These are phyloP conservation scores for Epinotia demarniana DNA, from an alignment of 2,888 invertebrate species.

Conservation along the genomic window DNA sequence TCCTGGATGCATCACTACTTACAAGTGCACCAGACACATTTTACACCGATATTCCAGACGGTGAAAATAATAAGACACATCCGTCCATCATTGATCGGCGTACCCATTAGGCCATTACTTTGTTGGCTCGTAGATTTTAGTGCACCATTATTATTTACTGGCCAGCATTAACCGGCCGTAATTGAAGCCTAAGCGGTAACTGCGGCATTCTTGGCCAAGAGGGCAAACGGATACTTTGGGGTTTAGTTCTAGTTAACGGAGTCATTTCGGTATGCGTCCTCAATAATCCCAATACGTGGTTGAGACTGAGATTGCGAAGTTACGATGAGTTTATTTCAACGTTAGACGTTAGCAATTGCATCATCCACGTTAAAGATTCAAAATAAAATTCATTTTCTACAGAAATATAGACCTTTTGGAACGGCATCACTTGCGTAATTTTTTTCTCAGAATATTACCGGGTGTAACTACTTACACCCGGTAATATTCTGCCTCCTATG, in stretches of 20 bases:
- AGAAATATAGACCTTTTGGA: not conserved
- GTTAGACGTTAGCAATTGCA: not conserved
- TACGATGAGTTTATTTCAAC: not conserved
- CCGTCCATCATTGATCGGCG: not conserved
- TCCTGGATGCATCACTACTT: not conserved
- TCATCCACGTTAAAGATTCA: not conserved
- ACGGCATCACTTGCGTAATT: not conserved
- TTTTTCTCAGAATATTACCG: no score
- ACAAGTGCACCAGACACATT: not conserved
- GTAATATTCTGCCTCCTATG: no score
- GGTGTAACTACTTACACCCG: no score
- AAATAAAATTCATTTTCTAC: not conserved
- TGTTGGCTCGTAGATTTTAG: conserved; percentile 29
- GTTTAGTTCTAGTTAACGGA: conserved; percentile 21
- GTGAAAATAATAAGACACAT: not conserved
- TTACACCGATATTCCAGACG: not conserved
- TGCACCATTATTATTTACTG: conserved; percentile 26
- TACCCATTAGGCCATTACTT: conserved; percentile 3
- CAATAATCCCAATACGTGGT: conserved; percentile 4
- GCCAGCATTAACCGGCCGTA: conserved; percentile 19
- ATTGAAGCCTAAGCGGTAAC: conserved; percentile 27
- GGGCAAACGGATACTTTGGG: conserved; percentile 22
- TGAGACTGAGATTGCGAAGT: conserved; percentile 8
- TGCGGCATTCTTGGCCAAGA: conserved; percentile 21
- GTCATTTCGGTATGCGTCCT: conserved; percentile 14